Evolutionary conservation across 2,113 vertebrate genomes (phyloP).

Genomic region (Periophthalmus modestus): DNA sequence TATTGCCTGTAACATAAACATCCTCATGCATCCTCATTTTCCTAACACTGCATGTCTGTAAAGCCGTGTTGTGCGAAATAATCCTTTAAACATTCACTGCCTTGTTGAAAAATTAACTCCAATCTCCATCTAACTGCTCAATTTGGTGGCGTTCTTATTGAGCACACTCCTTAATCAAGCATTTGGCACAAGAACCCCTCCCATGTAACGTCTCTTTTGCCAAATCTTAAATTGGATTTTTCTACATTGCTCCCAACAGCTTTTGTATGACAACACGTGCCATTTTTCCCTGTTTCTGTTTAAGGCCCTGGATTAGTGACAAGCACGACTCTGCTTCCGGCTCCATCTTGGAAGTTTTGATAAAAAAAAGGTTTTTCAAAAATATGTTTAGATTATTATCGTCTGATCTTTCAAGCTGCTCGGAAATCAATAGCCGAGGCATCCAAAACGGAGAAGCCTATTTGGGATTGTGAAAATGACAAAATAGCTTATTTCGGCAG

Average conservation of each 20-base stretch:
- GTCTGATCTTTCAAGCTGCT: constrained; percentile 12
- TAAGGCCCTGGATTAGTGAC: neutral
- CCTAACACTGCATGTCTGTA: neutral
- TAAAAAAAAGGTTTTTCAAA: neutral
- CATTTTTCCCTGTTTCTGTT: neutral
- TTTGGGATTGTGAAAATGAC: constrained; percentile 16
- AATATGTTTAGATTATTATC: constrained; percentile 12
- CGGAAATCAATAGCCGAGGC: neutral
- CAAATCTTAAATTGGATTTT: constrained; percentile 2
- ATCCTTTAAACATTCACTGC: neutral
- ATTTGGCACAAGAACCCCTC: neutral
- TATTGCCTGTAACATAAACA: too few relatives aligned
- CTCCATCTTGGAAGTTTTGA: constrained; percentile 6
- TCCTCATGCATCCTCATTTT: too few relatives aligned
- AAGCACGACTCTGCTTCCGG: neutral
- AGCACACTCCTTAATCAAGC: constrained; percentile 6
- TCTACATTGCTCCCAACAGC: neutral
- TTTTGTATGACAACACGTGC: neutral
- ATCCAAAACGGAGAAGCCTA: constrained; percentile 2
- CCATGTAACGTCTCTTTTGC: neutral
- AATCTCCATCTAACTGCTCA: neutral
- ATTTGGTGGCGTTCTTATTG: neutral
- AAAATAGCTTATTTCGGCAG: constrained; percentile 5
- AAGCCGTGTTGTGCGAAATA: neutral
- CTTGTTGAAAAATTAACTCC: constrained; percentile 1